phyloP scores from a whole-genome alignment of 2,113 vertebrate species.

The Columbina picui region DNA sequence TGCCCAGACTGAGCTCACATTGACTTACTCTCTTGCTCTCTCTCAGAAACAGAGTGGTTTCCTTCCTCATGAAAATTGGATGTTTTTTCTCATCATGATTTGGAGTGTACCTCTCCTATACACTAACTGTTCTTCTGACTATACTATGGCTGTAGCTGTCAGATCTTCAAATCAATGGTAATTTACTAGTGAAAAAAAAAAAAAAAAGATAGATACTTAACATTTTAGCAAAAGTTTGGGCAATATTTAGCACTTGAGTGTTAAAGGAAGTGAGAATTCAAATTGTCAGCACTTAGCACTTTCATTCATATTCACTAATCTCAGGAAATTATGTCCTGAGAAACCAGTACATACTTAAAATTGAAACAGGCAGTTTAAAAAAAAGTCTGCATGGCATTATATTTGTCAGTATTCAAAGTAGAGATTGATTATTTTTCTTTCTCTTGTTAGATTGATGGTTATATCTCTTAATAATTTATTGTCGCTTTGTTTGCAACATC shows the following conservation, averaged over 20 bases:
- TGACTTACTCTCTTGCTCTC: background rate
- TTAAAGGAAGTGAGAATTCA: constrained; percentile 75
- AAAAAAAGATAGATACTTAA: constrained; percentile 65
- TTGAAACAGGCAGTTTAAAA: constrained; percentile 57
- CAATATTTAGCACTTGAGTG: constrained; percentile 76
- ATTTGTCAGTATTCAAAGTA: constrained; percentile 29
- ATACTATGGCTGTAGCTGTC: constrained; percentile 52
- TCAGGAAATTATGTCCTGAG: constrained; percentile 72
- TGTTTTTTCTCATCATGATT: background rate
- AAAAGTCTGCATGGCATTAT: constrained; percentile 21
- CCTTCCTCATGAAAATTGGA: constrained; percentile 6
- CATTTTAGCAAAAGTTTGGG: constrained; percentile 75
- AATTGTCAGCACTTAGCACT: constrained; percentile 76
- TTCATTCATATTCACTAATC: constrained; percentile 75
- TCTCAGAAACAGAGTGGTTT: background rate
- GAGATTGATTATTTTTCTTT: constrained; percentile 15
- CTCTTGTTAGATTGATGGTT: background rate
- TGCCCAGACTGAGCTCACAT: background rate
- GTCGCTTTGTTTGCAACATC: background rate
- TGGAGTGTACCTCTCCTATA: constrained; percentile 29
- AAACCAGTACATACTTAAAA: constrained; percentile 68
- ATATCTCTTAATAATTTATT: constrained; percentile 27
- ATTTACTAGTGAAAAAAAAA: constrained; percentile 51
- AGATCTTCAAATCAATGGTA: constrained; percentile 63
- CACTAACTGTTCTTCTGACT: constrained; percentile 7